A percentile compares a stretch with the other conserved stretches of the same genome.
Evolutionary conservation across 2,888 invertebrate species (phyloP).

Genomic region (Drosophila percnosoma): DNA sequence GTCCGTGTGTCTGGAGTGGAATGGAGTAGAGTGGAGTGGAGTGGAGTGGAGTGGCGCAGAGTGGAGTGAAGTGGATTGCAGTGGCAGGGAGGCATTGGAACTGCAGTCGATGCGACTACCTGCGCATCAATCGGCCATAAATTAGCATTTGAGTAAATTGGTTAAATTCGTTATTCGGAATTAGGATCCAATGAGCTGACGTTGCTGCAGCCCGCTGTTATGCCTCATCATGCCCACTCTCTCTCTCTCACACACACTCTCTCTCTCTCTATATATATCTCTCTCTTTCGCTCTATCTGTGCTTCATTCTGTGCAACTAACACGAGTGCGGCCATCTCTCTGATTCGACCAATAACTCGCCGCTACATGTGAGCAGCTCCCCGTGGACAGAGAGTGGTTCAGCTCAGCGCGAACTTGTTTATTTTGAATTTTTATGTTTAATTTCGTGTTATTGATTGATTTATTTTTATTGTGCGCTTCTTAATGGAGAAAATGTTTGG

Average conservation of each 20-base stretch:
- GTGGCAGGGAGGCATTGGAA: constrained; percentile 8
- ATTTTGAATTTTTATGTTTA: constrained; percentile 73
- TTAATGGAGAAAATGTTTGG: constrained; percentile 69
- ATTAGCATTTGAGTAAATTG: constrained; percentile 85
- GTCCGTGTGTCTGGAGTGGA: constrained; percentile 35
- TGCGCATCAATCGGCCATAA: constrained; percentile 84
- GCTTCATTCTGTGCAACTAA: constrained; percentile 8
- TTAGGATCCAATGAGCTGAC: constrained; percentile 81
- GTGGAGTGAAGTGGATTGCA: constrained; percentile 11
- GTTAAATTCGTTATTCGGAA: constrained; percentile 84
- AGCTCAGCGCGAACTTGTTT: constrained; percentile 62
- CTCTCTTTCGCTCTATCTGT: constrained; percentile 13
- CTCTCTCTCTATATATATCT: not conserved
- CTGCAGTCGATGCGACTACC: constrained; percentile 67
- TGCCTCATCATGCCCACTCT: constrained; percentile 45
- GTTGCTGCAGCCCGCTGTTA: constrained; percentile 52
- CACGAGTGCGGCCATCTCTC: constrained; percentile 20
- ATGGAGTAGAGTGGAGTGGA: constrained; percentile 8
- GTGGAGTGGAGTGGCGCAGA: constrained; percentile 7
- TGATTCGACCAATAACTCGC: constrained; percentile 57
- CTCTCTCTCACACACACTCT: not conserved
- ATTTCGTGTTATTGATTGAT: constrained; percentile 81
- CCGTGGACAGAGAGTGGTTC: constrained; percentile 35
- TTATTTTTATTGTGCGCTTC: constrained; percentile 74
- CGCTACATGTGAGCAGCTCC: constrained; percentile 51